Percentiles rank a stretch among this genome's conserved stretches.
These are phyloP conservation scores for Ameiurus melas DNA, from an alignment of 2,113 vertebrate species.

Conservation along the genomic window DNA sequence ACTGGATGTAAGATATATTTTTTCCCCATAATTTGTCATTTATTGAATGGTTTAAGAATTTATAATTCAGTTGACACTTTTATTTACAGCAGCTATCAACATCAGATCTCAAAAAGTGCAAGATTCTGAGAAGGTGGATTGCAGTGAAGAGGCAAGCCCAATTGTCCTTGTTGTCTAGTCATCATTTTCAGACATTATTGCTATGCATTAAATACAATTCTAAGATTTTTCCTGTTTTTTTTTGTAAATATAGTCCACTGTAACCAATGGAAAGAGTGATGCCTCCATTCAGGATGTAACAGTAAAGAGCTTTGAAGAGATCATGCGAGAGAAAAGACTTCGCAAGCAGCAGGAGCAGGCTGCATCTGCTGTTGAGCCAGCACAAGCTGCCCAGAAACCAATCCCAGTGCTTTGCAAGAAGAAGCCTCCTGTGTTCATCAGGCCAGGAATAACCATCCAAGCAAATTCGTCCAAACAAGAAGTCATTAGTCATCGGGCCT, in stretches of 20 bases:
- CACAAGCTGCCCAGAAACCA: constrained; percentile 13
- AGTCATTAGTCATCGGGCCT: constrained; percentile 48
- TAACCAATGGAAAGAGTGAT: constrained; percentile 38
- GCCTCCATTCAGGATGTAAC: constrained; percentile 61
- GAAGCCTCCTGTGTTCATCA: neutral
- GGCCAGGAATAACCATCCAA: neutral
- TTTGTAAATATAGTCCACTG: constrained; percentile 37
- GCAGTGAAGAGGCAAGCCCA: constrained; percentile 55
- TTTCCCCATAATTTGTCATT: neutral
- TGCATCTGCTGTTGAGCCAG: constrained; percentile 37
- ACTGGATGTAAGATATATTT: constrained; percentile 36
- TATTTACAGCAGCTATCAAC: constrained; percentile 46
- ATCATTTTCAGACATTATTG: too few relatives aligned
- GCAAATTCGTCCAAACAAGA: constrained; percentile 47
- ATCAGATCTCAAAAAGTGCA: constrained; percentile 47
- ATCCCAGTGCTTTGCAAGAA: constrained; percentile 11
- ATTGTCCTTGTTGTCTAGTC: neutral
- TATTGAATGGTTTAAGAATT: neutral
- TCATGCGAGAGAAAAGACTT: constrained; percentile 79
- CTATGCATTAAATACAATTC: neutral
- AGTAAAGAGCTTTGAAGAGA: constrained; percentile 86
- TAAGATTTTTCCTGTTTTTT: neutral
- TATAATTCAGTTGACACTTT: neutral
- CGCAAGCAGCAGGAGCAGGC: constrained; percentile 70
- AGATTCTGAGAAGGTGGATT: constrained; percentile 41